Percentiles rank a stretch among this genome's conserved stretches.
Conservation (phyloP, 2,113 vertebrate genomes). For the Noturus placidus region DNA sequence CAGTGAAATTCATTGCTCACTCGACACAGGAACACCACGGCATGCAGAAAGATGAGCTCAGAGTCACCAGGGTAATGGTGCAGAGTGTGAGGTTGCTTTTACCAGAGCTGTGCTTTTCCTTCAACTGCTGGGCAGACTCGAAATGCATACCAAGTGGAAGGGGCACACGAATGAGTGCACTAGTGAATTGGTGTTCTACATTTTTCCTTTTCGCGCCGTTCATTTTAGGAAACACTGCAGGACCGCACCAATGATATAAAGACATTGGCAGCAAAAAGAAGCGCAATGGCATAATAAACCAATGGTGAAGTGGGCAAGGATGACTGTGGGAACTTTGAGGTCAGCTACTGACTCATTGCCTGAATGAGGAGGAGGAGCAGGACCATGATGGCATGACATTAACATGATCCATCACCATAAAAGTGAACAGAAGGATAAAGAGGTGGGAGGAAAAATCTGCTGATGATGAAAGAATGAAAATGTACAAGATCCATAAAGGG, state of each 20-base stretch:
- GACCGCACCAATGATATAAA: background rate
- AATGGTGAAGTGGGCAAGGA: background rate
- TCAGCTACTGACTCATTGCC: background rate
- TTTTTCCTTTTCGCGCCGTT: background rate
- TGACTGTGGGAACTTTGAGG: constrained; percentile 16
- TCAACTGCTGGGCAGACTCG: background rate
- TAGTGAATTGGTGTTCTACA: background rate
- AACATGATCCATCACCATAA: background rate
- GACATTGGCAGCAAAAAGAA: background rate
- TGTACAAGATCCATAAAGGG: background rate
- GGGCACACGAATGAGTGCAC: constrained; percentile 2
- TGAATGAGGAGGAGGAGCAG: background rate
- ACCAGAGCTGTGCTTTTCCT: background rate
- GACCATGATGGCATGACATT: background rate
- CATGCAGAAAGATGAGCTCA: background rate
- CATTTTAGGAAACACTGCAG: constrained; percentile 16
- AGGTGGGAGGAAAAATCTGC: background rate
- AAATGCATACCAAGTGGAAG: background rate
- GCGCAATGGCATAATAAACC: constrained; percentile 14
- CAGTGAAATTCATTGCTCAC: constrained; percentile 46
- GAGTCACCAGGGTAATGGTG: background rate
- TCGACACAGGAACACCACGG: constrained; percentile 53
- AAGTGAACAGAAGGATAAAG: background rate
- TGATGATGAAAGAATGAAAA: background rate
- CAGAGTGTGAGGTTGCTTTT: background rate